These are phyloP conservation scores for Notarius lentiginosus DNA, from an alignment of 2,113 vertebrate species.

Conservation along the genomic window DNA sequence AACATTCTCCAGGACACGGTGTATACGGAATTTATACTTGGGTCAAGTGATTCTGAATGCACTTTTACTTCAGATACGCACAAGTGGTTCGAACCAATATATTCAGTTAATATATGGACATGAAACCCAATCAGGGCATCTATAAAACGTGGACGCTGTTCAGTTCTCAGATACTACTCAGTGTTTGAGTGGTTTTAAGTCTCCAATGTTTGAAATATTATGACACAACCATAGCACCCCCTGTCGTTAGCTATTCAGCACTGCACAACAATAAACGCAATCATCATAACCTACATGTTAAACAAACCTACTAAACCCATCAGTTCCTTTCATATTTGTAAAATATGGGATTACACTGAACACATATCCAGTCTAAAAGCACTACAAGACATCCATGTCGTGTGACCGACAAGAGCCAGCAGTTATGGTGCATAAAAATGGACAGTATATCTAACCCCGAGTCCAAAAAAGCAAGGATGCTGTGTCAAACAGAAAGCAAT, in stretches of 20 bases:
- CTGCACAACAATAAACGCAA: background rate
- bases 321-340: background rate
- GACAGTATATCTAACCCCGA: too few relatives aligned
- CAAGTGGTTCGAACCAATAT: background rate
- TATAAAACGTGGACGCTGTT: background rate
- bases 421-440: background rate
- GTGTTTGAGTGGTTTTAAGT: background rate
- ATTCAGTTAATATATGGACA: background rate
- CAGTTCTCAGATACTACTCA: too few relatives aligned
- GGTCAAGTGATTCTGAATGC: background rate
- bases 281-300: background rate
- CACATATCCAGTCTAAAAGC: background rate
- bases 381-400: background rate
- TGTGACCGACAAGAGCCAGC: background rate
- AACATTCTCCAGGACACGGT: too few relatives aligned
- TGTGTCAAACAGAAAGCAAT: too few relatives aligned
- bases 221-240: constrained; percentile 50
- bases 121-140: background rate
- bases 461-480: too few relatives aligned
- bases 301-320: background rate
- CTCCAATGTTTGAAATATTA: background rate
- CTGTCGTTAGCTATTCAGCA: constrained; percentile 39
- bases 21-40: background rate
- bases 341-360: background rate
- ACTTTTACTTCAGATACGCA: background rate